These are phyloP conservation scores for Oligia fasciuncula DNA, from an alignment of 2,888 invertebrate species.

Conservation along the genomic window DNA sequence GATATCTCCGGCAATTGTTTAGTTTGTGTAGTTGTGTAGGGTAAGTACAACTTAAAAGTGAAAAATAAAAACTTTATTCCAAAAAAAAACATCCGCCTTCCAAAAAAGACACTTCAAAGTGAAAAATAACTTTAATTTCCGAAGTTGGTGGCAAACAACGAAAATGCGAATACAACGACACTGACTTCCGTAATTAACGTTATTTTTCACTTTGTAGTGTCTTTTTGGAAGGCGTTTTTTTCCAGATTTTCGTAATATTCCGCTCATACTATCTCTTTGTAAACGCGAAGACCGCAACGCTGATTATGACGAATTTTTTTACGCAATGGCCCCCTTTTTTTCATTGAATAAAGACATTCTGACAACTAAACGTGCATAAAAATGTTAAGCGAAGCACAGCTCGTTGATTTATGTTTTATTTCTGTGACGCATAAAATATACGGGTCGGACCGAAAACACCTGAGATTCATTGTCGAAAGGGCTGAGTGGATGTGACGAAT, in stretches of 20 bases:
- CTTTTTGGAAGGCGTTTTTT: background rate
- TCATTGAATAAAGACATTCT: slow-evolving; percentile 56
- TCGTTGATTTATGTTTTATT: slow-evolving; percentile 65
- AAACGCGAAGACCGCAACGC: slow-evolving; percentile 1
- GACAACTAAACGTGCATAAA: slow-evolving; percentile 61
- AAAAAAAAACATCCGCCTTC: too few relatives aligned
- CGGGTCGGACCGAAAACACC: slow-evolving; percentile 59
- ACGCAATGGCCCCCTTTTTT: slow-evolving; percentile 33
- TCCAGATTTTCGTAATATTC: background rate
- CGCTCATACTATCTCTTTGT: background rate
- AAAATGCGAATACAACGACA: too few relatives aligned
- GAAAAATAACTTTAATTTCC: too few relatives aligned
- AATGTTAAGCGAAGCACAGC: slow-evolving; percentile 51
- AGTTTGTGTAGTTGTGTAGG: too few relatives aligned
- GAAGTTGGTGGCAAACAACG: too few relatives aligned
- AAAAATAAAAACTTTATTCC: too few relatives aligned
- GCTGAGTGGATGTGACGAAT: slow-evolving; percentile 44
- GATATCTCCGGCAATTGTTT: too few relatives aligned
- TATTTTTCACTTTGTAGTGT: too few relatives aligned
- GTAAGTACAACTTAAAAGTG: too few relatives aligned
- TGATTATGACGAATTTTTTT: slow-evolving; percentile 30
- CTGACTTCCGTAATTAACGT: too few relatives aligned
- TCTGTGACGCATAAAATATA: slow-evolving; percentile 65
- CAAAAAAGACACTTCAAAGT: too few relatives aligned
- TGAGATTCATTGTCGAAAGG: slow-evolving; percentile 58